Evolutionary conservation across 2,113 vertebrate genomes (phyloP), one percentile per base, ranked within the genome.

Genomic region (Upupa epops): DNA sequence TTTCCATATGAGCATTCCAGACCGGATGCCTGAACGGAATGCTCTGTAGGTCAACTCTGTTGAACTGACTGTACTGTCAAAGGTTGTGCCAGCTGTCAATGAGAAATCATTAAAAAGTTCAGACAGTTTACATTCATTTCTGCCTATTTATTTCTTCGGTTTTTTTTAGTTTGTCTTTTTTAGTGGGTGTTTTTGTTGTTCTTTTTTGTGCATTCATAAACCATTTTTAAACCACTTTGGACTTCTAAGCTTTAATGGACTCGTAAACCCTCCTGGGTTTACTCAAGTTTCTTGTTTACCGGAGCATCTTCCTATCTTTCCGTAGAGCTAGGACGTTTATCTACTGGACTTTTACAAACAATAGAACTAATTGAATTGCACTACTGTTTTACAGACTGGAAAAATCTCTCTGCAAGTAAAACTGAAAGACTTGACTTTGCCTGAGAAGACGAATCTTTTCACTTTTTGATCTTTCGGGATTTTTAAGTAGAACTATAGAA

Each of bases 331-430:
- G 83, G 79, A 96, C 94, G 80, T 97, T 97, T 97, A 96, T 93
- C 93, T 98, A 97, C 97, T 90, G 98, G 98, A 98, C 97, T 97
- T 78, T 17, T 83, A 96, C 85, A 98, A 97, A 97, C 97, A 96
- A 84, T 97, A 97, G 98, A 97, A 98, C 96, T 98, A 98, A 98
- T 61, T 88, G 90, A 97, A 96, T 99, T 99, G 99, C 99, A 99
- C 98, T 99, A 99, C 98, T 97, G 97, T 98, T 98, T 98, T 98
- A 97, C 98, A 97, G 97, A 97, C 96, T 96, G 97, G 98, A 98
- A 98, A 98, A 97, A 96, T 97, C 96, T 97, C 96, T 97, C 98
- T 97, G 96, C 97, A 97, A 97, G 96, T 95, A 95, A 97, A 97
- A 97, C 95, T 96, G 95, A 97, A 96, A 91, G 96, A 96, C 97